Conservation (phyloP, 2,113 vertebrate genomes). For the Mus spicilegus region DNA sequence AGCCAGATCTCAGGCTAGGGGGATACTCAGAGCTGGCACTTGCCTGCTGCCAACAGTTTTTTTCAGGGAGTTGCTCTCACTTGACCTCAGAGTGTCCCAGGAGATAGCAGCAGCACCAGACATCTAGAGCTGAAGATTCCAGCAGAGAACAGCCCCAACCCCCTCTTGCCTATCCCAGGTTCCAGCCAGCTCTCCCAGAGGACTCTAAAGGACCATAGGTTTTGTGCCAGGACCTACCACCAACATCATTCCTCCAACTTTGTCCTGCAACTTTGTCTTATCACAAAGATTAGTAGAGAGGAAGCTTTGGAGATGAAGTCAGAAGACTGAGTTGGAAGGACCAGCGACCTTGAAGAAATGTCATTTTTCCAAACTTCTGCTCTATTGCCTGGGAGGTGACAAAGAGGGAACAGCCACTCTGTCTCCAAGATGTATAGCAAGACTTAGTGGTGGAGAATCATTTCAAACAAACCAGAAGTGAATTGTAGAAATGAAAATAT, state of each 20-base stretch:
- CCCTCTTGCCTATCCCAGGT: background rate
- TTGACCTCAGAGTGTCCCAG: conserved; percentile 60
- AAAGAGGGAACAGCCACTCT: background rate
- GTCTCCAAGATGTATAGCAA: background rate
- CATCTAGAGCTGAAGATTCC: background rate
- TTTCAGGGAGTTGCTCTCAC: background rate
- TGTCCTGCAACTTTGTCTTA: conserved; percentile 33
- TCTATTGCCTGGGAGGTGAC: conserved; percentile 22
- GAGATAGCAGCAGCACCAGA: background rate
- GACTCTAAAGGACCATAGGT: background rate
- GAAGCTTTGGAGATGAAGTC: conserved; percentile 9
- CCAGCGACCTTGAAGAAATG: conserved; percentile 66
- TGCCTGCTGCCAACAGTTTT: background rate
- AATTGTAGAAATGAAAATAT: conserved; percentile 14
- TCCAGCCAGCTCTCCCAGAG: conserved; percentile 23
- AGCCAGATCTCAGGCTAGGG: background rate
- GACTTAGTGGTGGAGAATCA: conserved; percentile 17
- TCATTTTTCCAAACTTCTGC: background rate
- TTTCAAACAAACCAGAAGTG: conserved; percentile 33
- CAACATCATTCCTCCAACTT: background rate
- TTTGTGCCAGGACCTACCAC: conserved; percentile 4
- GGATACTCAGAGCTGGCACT: background rate
- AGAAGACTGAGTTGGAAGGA: background rate
- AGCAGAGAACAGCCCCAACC: background rate
- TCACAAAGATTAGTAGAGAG: conserved; percentile 54